Evolutionary conservation across 2,113 vertebrate species (phyloP).

Genomic region (Pseudorasbora parva): DNA sequence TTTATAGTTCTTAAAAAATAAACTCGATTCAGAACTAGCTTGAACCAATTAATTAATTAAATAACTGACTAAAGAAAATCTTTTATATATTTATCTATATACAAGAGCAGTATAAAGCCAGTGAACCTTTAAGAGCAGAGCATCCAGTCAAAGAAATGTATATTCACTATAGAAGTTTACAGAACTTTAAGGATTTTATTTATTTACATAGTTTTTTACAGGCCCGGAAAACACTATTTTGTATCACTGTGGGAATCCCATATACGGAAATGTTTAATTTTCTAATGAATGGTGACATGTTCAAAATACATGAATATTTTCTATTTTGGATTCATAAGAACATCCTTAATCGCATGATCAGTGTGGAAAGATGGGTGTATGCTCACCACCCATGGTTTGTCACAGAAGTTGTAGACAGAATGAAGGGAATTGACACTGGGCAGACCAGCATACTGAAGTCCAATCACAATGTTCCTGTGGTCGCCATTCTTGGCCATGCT

Average conservation of each 20-base stretch:
- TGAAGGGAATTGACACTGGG: conserved; percentile 88
- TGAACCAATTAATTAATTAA: background rate
- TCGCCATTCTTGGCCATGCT: conserved; percentile 92
- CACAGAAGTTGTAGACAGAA: conserved; percentile 92
- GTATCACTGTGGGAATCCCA: background rate
- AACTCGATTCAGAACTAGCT: background rate
- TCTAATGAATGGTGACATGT: background rate
- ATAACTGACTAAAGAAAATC: background rate
- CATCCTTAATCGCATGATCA: background rate
- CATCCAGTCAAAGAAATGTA: too few relatives aligned
- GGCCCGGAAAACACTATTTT: background rate
- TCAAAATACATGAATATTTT: background rate
- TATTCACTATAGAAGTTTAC: too few relatives aligned
- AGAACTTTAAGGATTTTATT: too few relatives aligned
- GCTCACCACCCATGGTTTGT: conserved; percentile 93
- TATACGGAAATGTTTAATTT: background rate
- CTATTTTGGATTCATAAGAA: background rate
- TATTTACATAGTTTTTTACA: background rate
- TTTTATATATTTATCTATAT: too few relatives aligned
- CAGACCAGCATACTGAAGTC: conserved; percentile 88
- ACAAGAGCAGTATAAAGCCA: background rate
- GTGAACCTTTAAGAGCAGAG: background rate
- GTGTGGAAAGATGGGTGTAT: background rate
- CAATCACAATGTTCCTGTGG: conserved; percentile 88
- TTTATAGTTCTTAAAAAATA: too few relatives aligned